These are phyloP conservation scores for Polymixis lichenea DNA, from an alignment of 2,888 invertebrate species.

Conservation along the genomic window DNA sequence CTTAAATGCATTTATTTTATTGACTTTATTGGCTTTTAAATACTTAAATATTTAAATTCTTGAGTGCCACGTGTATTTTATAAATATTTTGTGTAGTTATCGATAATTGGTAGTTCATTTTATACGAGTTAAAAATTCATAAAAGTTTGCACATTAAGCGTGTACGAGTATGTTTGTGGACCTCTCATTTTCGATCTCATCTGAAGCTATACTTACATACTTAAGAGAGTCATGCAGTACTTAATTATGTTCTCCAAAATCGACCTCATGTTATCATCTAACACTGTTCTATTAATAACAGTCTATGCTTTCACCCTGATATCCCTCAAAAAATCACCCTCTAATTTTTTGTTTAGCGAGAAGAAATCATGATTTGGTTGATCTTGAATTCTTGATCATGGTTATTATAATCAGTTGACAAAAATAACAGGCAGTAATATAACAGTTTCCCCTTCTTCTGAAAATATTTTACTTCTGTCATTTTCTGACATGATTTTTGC, in stretches of 20 bases:
- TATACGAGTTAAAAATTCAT: neutral
- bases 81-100: neutral
- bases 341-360: neutral
- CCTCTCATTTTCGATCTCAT: neutral
- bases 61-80: slow-evolving; percentile 6
- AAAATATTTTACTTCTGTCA: too few relatives aligned
- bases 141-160: neutral
- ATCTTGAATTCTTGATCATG: too few relatives aligned
- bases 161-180: too few relatives aligned
- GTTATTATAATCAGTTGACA: too few relatives aligned
- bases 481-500: too few relatives aligned
- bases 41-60: slow-evolving; percentile 43
- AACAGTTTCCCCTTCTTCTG: too few relatives aligned
- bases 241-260: neutral
- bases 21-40: slow-evolving; percentile 36
- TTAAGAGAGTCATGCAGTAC: neutral
- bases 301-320: neutral
- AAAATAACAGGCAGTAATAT: too few relatives aligned
- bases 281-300: neutral
- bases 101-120: neutral
- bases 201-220: neutral
- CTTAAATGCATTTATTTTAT: slow-evolving; percentile 49
- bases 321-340: neutral
- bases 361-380: too few relatives aligned
- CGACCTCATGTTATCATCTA: neutral